A percentile compares a stretch with the other conserved stretches of the same genome.
These are phyloP conservation scores for Hyla sarda DNA, from an alignment of 2,113 vertebrate species.

Conservation along the genomic window DNA sequence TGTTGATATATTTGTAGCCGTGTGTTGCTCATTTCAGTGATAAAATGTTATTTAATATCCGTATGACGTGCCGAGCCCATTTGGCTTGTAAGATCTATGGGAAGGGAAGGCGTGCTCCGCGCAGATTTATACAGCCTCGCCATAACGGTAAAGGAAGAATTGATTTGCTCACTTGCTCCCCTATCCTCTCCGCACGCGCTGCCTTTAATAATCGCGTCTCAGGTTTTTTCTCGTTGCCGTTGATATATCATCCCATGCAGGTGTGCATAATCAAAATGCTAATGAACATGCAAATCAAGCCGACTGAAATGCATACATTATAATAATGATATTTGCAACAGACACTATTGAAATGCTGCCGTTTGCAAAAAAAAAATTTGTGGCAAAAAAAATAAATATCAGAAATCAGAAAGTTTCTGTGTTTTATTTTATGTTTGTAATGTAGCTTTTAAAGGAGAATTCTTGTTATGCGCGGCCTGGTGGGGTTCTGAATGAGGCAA, in stretches of 20 bases:
- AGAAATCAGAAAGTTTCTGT: not conserved
- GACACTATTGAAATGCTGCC: slow-evolving; percentile 30
- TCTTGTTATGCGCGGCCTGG: too few relatives aligned
- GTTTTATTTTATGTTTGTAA: not conserved
- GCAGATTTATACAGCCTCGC: slow-evolving; percentile 47
- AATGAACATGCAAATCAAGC: slow-evolving; percentile 52
- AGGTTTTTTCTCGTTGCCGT: slow-evolving; percentile 32
- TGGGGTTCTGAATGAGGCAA: not conserved
- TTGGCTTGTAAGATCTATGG: slow-evolving; percentile 42
- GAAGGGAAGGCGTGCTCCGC: not conserved
- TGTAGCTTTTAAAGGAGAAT: not conserved
- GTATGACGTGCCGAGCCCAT: slow-evolving; percentile 33
- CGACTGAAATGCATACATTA: slow-evolving; percentile 52
- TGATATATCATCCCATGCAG: slow-evolving; percentile 55
- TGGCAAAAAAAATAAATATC: not conserved
- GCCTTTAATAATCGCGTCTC: slow-evolving; percentile 48
- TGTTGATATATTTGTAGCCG: slow-evolving; percentile 53
- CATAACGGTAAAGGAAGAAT: slow-evolving; percentile 22
- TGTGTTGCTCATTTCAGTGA: slow-evolving; percentile 46
- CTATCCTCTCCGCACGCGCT: not conserved
- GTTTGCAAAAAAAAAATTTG: slow-evolving; percentile 14
- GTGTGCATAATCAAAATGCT: slow-evolving; percentile 57
- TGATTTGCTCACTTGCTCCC: slow-evolving; percentile 45
- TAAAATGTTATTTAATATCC: slow-evolving; percentile 55
- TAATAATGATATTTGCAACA: slow-evolving; percentile 46